Evolutionary conservation across 2,888 invertebrate species (phyloP).

Genomic region (Ectobius pallidus): DNA sequence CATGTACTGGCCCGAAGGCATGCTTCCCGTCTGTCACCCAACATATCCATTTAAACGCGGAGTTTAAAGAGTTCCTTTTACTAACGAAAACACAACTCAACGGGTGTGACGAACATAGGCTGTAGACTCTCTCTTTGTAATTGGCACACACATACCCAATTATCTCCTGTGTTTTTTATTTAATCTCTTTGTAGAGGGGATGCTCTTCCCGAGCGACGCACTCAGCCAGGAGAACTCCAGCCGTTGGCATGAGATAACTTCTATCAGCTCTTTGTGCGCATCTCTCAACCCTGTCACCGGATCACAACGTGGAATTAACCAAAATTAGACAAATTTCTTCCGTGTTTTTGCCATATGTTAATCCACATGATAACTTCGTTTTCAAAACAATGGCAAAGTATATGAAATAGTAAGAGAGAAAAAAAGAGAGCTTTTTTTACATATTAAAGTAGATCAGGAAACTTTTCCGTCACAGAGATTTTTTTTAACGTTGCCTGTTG

Average conservation of each 20-base stretch:
- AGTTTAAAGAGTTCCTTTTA: constrained; percentile 38
- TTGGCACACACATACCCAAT: constrained; percentile 35
- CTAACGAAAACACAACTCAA: constrained; percentile 36
- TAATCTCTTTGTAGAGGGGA: constrained; percentile 36
- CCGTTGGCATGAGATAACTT: constrained; percentile 31
- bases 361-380: constrained; percentile 7
- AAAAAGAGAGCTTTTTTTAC: too few species aligned
- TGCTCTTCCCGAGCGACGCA: constrained; percentile 19
- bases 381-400: background rate
- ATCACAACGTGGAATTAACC: constrained; percentile 30
- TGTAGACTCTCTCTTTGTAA: constrained; percentile 31
- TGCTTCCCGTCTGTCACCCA: constrained; percentile 15
- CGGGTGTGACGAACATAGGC: constrained; percentile 29
- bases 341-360: constrained; percentile 21
- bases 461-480: too few species aligned
- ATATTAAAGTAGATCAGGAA: background rate
- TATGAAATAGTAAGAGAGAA: background rate
- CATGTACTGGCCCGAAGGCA: constrained; percentile 22
- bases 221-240: background rate
- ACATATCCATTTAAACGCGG: constrained; percentile 34
- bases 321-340: constrained; percentile 32
- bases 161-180: constrained; percentile 37
- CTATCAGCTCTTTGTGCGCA: constrained; percentile 28
- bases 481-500: too few species aligned
- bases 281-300: constrained; percentile 19